Conservation (phyloP, 1,140 invertebrate species). For the Saccostrea echinata region DNA sequence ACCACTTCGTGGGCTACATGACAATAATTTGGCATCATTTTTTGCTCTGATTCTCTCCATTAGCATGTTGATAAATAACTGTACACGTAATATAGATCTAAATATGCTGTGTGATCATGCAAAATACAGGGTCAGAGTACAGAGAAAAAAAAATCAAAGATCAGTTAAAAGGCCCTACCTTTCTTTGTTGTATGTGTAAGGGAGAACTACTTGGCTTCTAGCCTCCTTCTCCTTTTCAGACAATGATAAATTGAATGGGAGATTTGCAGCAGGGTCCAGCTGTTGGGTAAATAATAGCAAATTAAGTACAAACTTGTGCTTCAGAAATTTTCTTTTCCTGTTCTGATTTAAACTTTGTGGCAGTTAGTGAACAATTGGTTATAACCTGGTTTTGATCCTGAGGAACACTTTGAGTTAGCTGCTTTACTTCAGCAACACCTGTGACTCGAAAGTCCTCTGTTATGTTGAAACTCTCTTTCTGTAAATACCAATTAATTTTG, state of each 20-base stretch:
- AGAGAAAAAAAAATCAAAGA: too few species aligned
- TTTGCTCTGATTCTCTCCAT: too few species aligned
- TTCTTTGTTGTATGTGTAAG: constrained; percentile 74
- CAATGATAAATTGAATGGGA: constrained; percentile 79
- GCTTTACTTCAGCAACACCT: constrained; percentile 22
- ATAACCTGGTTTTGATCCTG: not conserved
- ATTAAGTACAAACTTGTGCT: too few species aligned
- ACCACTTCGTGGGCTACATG: too few species aligned
- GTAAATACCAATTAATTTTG: not conserved
- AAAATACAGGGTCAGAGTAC: too few species aligned
- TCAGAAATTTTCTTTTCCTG: too few species aligned
- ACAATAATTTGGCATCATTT: too few species aligned
- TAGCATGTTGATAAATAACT: too few species aligned
- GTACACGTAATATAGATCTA: too few species aligned
- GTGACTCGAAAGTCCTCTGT: constrained; percentile 14
- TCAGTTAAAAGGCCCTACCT: too few species aligned
- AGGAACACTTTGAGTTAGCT: not conserved
- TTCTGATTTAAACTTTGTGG: too few species aligned
- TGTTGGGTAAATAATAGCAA: constrained; percentile 44
- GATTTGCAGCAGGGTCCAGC: constrained; percentile 76
- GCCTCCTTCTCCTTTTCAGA: constrained; percentile 78
- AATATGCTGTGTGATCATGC: too few species aligned
- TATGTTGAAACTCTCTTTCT: constrained; percentile 36
- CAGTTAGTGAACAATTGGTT: not conserved
- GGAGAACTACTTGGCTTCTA: constrained; percentile 74